phyloP scores from a whole-genome alignment of 2,113 vertebrate species.

The Trematocara unimaculatum region DNA sequence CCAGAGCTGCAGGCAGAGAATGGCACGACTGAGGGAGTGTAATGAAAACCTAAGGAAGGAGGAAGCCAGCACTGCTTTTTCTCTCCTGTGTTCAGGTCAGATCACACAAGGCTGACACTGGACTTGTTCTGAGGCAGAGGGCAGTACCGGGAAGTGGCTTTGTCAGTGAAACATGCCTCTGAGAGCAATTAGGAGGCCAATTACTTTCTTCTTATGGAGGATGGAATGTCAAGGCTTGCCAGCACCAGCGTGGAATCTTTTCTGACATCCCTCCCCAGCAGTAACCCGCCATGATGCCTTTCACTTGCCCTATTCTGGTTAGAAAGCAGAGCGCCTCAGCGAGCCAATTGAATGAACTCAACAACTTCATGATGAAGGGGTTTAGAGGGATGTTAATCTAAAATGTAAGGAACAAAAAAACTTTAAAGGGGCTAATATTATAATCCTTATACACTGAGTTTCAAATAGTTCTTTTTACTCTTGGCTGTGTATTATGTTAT shows the following conservation, averaged over 20 bases:
- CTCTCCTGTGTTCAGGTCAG: not conserved
- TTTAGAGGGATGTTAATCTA: not conserved
- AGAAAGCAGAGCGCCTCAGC: not conserved
- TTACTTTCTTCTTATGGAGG: slow-evolving; percentile 39
- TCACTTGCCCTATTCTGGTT: not conserved
- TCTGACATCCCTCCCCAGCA: slow-evolving; percentile 24
- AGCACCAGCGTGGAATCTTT: not conserved
- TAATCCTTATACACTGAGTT: not conserved
- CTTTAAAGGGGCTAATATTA: not conserved
- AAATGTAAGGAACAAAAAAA: not conserved
- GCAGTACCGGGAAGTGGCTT: not conserved
- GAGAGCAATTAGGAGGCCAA: slow-evolving; percentile 57
- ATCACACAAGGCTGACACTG: slow-evolving; percentile 19
- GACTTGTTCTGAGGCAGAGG: slow-evolving; percentile 13
- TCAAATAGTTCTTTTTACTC: not conserved
- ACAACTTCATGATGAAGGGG: not conserved
- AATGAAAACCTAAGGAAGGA: not conserved
- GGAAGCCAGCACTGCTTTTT: not conserved
- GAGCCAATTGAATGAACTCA: not conserved
- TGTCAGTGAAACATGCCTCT: slow-evolving; percentile 14
- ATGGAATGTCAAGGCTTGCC: slow-evolving; percentile 27
- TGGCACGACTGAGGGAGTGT: not conserved
- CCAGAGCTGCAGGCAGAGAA: not conserved
- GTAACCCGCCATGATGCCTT: not conserved
- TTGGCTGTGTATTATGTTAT: not conserved